These are phyloP conservation scores for Meandrusa payeni DNA, from an alignment of 2,888 invertebrate genomes.

Conservation along the genomic window DNA sequence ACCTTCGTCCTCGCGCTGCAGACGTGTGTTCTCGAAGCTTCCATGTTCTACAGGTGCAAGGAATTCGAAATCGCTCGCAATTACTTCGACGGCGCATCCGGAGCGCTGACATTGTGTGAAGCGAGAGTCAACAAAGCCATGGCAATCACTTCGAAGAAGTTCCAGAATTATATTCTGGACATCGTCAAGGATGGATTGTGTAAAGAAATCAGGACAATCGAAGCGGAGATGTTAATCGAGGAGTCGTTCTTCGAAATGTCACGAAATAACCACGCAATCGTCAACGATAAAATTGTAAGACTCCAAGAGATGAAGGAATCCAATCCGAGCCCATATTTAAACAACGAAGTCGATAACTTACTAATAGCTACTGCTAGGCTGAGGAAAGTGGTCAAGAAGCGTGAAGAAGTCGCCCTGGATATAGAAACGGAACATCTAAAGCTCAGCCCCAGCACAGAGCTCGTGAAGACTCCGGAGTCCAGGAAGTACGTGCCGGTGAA, in stretches of 20 bases:
- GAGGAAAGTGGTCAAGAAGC: slow-evolving; percentile 34
- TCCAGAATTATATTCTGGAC: slow-evolving; percentile 42
- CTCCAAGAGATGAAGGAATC: slow-evolving; percentile 52
- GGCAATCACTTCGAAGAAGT: slow-evolving; percentile 27
- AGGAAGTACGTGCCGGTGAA: slow-evolving; percentile 38
- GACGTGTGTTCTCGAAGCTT: slow-evolving; percentile 46
- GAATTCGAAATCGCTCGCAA: slow-evolving; percentile 53
- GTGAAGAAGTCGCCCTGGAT: slow-evolving; percentile 35
- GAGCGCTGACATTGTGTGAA: slow-evolving; percentile 39
- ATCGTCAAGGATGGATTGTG: slow-evolving; percentile 31
- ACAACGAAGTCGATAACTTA: slow-evolving; percentile 54
- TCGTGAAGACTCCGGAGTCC: slow-evolving; percentile 44
- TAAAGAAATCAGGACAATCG: slow-evolving; percentile 36
- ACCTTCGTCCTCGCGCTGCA: slow-evolving; percentile 40
- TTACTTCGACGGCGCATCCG: slow-evolving; percentile 51
- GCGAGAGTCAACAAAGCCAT: slow-evolving; percentile 36
- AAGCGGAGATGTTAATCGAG: slow-evolving; percentile 51
- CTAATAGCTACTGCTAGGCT: slow-evolving; percentile 47
- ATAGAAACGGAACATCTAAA: slow-evolving; percentile 45
- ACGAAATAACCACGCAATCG: slow-evolving; percentile 34
- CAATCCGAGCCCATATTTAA: slow-evolving; percentile 36
- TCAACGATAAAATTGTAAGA: slow-evolving; percentile 48
- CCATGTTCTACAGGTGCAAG: slow-evolving; percentile 50
- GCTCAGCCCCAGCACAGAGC: slow-evolving; percentile 36
- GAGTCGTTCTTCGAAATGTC: slow-evolving; percentile 52